Evolutionary conservation across 2,797 vertebrate species (phyloP).

Genomic region (Smutsia temminckii): DNA sequence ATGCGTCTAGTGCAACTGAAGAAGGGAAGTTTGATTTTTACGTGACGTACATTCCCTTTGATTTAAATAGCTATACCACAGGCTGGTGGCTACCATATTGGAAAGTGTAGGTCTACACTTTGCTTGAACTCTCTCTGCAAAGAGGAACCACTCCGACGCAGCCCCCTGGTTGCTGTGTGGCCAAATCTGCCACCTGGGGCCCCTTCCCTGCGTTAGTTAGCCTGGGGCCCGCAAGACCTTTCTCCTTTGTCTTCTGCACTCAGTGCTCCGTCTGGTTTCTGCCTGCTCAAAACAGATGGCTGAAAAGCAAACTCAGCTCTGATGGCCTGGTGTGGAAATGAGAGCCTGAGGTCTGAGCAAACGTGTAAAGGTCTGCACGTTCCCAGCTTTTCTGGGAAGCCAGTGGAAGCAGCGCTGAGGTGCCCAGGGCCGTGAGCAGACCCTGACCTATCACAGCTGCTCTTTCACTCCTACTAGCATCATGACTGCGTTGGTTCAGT

Average conservation of each 20-base stretch:
- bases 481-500: background rate
- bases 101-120: background rate
- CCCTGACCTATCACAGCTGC: background rate
- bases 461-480: background rate
- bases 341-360: background rate
- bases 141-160: background rate
- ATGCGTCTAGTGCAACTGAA: accelerated
- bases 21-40: background rate
- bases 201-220: accelerated
- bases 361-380: background rate
- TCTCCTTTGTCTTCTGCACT: background rate
- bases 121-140: background rate
- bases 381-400: background rate
- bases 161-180: accelerated
- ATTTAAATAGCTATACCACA: background rate
- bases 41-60: background rate
- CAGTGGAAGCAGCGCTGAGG: accelerated
- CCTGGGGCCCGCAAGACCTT: accelerated
- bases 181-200: background rate
- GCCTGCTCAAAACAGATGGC: background rate
- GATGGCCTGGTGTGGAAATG: background rate
- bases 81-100: background rate
- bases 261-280: background rate
- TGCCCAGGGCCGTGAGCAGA: accelerated
- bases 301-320: background rate